Evolutionary conservation across 2,888 invertebrate genomes (phyloP).

Genomic region (Ligdia adustata): DNA sequence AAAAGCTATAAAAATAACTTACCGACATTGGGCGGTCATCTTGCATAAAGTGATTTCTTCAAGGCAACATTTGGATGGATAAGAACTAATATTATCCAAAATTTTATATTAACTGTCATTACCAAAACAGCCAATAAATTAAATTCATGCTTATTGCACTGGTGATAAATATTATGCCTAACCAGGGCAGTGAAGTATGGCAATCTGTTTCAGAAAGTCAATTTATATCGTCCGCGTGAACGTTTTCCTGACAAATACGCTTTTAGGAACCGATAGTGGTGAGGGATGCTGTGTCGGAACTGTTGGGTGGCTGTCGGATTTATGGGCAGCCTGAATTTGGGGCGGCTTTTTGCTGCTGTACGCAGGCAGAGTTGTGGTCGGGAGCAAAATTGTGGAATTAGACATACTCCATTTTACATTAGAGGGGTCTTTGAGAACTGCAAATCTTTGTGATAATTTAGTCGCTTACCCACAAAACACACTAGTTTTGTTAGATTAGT

Average conservation of each 20-base stretch:
- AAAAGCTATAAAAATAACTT: no score
- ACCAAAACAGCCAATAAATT: neutral
- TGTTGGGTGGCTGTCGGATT: constrained; percentile 23
- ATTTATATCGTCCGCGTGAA: constrained; percentile 30
- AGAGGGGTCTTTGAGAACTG: no score
- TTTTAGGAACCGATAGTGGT: constrained; percentile 36
- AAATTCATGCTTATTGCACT: neutral
- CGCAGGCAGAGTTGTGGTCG: constrained; percentile 4
- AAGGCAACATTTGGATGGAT: no score
- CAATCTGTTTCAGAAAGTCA: constrained; percentile 19
- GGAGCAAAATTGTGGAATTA: no score
- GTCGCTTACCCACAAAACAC: no score
- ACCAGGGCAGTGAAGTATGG: constrained; percentile 4
- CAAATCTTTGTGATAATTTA: no score
- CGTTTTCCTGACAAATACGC: constrained; percentile 38
- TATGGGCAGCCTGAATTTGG: constrained; percentile 19
- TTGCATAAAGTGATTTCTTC: no score
- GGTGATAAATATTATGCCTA: neutral
- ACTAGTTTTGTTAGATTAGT: no score
- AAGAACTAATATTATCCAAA: no score
- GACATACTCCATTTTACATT: no score
- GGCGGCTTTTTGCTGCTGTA: constrained; percentile 21
- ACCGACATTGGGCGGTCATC: no score
- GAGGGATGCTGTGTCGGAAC: constrained; percentile 31
- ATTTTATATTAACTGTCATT: no score